Evolutionary conservation across 1,140 invertebrate genomes (phyloP), one percentile per base, ranked within the genome.

Genomic region (Sipha flava): DNA sequence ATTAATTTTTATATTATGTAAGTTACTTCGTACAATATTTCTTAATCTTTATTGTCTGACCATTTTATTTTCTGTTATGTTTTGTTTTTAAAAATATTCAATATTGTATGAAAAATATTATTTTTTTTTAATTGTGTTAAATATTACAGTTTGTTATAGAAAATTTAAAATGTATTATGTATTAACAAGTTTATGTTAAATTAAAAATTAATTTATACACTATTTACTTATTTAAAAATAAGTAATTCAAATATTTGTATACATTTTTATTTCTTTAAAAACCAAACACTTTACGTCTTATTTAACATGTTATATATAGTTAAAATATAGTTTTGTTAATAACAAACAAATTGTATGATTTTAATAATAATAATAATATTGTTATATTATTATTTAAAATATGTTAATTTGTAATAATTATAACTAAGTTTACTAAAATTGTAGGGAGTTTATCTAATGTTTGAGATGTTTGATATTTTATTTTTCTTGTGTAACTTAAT

Each of bases 381-480:
- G 37, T 21, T 66, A 66, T 66, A 21, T 37, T 34, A 59, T 31
- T 57, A 59, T 31, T 64, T n/a, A 34, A 23, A 64, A 37, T n/a
- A n/a, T 64, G 34, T 43, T 64, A 40, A 66, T 43, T 66, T 43
- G 23, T 66, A 40, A 6, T 68, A n/a, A 29, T 29, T 29, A 45
- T 70, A n/a, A n/a, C n/a, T 70, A 70, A 70, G 66, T 70, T 70
- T 29, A 29, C 23, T 45, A 26, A 47, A 70, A 59, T 21, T 7
- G 10, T 9, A 66, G 21, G 26, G 26, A 70, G 23, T 10, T 47
- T 47, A 47, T 45, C 7, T 47, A 26, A 70, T 70, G 10, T 47
- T 47, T 70, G 23, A 68, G 23, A 45, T 70, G 66, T 70, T 66
- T 70, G 14, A 70, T 70, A 70, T 47, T n/a, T 47, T 70, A 70